Conservation (phyloP, 2,797 vertebrate genomes). For the Phrynocephalus vlangalii region DNA sequence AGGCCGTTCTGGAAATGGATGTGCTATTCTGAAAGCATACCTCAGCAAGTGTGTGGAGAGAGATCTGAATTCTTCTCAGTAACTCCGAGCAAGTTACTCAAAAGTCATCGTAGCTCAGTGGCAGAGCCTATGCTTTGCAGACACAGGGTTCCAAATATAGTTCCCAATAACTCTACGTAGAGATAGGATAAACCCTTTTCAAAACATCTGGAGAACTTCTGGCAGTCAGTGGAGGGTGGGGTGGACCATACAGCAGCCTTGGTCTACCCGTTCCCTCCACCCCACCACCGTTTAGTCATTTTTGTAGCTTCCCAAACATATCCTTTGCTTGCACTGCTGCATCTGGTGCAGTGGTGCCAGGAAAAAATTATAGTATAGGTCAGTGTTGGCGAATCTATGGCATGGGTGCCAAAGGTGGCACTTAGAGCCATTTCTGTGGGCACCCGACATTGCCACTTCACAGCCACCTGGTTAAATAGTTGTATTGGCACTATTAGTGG, state of each 20-base stretch:
- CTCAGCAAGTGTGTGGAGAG: background rate
- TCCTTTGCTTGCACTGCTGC: too few species aligned
- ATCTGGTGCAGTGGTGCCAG: too few species aligned
- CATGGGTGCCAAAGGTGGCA: too few species aligned
- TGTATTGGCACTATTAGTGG: too few species aligned
- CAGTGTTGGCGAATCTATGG: too few species aligned
- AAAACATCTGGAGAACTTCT: background rate
- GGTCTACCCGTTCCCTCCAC: background rate
- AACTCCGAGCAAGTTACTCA: background rate
- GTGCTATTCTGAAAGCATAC: constrained; percentile 5
- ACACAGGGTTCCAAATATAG: background rate
- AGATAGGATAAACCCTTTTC: too few species aligned
- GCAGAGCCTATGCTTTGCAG: background rate
- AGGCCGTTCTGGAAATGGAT: constrained; percentile 11
- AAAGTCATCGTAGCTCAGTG: background rate
- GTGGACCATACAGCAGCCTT: background rate
- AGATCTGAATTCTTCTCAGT: background rate
- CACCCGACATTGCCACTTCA: too few species aligned
- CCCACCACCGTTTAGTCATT: background rate
- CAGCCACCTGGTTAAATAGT: too few species aligned
- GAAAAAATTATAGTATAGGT: too few species aligned
- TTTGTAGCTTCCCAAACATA: background rate
- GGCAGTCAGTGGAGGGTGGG: background rate
- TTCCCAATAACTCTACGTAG: background rate
- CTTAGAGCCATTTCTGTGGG: too few species aligned